phyloP scores from a whole-genome alignment of 2,888 invertebrate genomes.

The Aromia moschata region DNA sequence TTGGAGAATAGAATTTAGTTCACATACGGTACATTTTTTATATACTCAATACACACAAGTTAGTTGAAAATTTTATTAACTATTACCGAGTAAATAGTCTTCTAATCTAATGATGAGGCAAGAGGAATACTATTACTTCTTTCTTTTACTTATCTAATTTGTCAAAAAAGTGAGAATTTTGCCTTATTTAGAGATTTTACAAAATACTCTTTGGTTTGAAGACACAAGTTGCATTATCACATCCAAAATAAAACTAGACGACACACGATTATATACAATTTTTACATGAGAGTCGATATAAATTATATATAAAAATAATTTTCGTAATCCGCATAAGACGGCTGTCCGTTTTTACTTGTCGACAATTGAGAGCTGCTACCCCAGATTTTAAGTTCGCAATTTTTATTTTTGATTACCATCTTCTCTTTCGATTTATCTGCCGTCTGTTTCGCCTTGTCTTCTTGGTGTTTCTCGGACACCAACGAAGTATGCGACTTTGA shows the following conservation, averaged over 20 bases:
- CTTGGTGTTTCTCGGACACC: conserved; percentile 45
- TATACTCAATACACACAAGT: no score
- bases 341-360: conserved; percentile 51
- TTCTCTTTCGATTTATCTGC: conserved; percentile 40
- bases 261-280: conserved; percentile 39
- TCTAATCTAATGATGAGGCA: conserved; percentile 9
- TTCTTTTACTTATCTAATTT: neutral
- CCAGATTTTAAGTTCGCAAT: conserved; percentile 53
- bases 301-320: conserved; percentile 72
- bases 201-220: conserved; percentile 35
- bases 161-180: conserved; percentile 15
- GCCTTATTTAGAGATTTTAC: conserved; percentile 16
- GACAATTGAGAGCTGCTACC: conserved; percentile 48
- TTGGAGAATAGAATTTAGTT: no score
- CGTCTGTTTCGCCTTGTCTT: conserved; percentile 27
- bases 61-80: no score
- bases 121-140: conserved; percentile 5
- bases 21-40: no score
- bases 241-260: conserved; percentile 35
- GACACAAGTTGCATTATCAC: conserved; percentile 36
- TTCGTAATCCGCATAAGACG: conserved; percentile 71
- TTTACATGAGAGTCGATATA: conserved; percentile 22
- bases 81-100: neutral
- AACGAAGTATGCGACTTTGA: conserved; percentile 60
- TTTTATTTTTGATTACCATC: conserved; percentile 44